These are phyloP conservation scores for Clarias pachynema DNA, from an alignment of 2,797 vertebrate genomes.

Conservation along the genomic window DNA sequence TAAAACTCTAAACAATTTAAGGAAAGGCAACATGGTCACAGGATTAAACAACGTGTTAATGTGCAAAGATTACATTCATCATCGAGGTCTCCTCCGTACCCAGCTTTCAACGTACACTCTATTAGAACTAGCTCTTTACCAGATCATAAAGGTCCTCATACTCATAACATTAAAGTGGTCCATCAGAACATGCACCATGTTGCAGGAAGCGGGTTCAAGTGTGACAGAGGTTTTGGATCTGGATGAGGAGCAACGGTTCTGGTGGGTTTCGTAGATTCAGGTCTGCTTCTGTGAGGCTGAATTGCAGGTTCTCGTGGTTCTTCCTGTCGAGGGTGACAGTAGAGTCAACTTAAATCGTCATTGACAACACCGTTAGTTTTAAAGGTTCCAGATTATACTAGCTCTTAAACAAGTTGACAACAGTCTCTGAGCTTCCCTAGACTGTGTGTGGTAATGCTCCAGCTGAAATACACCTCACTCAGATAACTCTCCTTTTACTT, in stretches of 20 bases:
- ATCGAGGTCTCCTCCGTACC: background rate
- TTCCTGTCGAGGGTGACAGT: constrained; percentile 60
- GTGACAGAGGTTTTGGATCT: constrained; percentile 51
- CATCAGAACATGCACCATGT: background rate
- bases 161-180: background rate
- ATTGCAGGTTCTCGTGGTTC: constrained; percentile 67
- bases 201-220: background rate
- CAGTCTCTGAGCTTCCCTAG: too few relatives aligned
- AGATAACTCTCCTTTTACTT: too few relatives aligned
- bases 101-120: background rate
- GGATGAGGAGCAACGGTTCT: constrained; percentile 68
- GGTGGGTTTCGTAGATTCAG: constrained; percentile 64
- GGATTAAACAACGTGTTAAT: background rate
- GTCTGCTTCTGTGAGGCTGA: constrained; percentile 62
- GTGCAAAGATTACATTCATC: background rate
- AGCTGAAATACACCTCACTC: too few relatives aligned
- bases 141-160: background rate
- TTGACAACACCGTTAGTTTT: too few relatives aligned
- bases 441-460: too few relatives aligned
- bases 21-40: background rate
- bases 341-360: too few relatives aligned
- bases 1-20: background rate
- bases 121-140: background rate
- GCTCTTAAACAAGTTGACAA: too few relatives aligned
- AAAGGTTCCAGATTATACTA: too few relatives aligned